Conservation (phyloP, 2,888 invertebrate species). For the Dusona sp. region DNA sequence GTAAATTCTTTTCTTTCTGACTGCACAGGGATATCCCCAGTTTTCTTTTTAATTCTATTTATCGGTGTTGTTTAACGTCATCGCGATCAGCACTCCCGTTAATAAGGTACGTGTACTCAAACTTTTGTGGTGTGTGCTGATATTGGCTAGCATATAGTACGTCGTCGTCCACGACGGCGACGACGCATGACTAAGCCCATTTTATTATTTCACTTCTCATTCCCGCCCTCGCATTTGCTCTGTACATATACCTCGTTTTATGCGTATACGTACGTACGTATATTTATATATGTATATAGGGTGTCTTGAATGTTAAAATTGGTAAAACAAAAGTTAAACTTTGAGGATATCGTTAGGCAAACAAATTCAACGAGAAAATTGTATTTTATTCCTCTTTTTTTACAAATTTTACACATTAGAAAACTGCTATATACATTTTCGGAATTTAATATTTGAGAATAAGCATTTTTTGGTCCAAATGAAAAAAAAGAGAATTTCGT, state of each 20-base stretch:
- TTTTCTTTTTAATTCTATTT: background rate
- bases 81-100: conserved; percentile 53
- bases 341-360: background rate
- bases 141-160: conserved; percentile 13
- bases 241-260: background rate
- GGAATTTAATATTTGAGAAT: no score
- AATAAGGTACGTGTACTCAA: conserved; percentile 45
- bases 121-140: conserved; percentile 22
- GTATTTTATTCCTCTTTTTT: background rate
- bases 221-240: conserved; percentile 59
- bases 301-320: background rate
- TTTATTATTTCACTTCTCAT: conserved; percentile 70
- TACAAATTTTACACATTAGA: background rate
- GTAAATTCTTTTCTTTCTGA: conserved; percentile 3
- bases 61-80: conserved; percentile 39
- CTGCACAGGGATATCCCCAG: conserved; percentile 12
- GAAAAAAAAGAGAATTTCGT: background rate
- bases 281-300: background rate
- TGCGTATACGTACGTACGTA: background rate
- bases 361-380: background rate
- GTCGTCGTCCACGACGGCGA: conserved; percentile 37
- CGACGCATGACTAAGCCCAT: conserved; percentile 78
- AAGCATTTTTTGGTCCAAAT: background rate
- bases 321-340: background rate
- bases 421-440: no score